Conservation (phyloP, 2,797 vertebrate genomes). For the Halcyon badia region DNA sequence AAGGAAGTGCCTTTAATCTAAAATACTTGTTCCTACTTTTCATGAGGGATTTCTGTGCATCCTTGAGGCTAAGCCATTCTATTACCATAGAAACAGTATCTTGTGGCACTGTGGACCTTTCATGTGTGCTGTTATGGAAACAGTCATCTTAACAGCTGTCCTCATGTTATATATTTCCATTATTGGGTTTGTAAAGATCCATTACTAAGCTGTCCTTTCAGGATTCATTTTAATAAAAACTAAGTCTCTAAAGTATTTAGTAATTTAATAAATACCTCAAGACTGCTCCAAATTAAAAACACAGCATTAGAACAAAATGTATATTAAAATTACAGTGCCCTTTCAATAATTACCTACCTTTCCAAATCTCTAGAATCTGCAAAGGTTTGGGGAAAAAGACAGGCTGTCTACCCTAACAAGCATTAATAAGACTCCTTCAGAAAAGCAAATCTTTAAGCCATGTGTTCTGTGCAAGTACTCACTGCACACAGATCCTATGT, state of each 20-base stretch:
- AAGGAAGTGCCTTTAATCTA: background rate
- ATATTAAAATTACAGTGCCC: background rate
- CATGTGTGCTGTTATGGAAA: constrained; percentile 66
- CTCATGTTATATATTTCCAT: background rate
- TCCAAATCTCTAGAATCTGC: background rate
- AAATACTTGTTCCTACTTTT: background rate
- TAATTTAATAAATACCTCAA: background rate
- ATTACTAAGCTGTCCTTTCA: background rate
- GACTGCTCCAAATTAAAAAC: background rate
- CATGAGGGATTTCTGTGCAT: background rate
- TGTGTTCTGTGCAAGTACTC: background rate
- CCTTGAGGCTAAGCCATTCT: background rate
- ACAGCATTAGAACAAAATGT: background rate
- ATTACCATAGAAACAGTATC: constrained; percentile 65
- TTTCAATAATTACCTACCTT: background rate
- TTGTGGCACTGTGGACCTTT: constrained; percentile 20
- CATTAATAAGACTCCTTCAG: background rate
- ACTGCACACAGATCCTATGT: background rate
- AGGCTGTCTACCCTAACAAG: background rate
- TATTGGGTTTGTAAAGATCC: background rate
- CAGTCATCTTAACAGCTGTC: constrained; percentile 34
- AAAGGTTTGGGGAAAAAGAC: background rate
- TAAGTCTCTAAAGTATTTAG: background rate
- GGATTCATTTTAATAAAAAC: constrained; percentile 16
- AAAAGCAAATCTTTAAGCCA: background rate